Conservation (phyloP, 2,797 vertebrate genomes). For the Eulemur albifrons region DNA sequence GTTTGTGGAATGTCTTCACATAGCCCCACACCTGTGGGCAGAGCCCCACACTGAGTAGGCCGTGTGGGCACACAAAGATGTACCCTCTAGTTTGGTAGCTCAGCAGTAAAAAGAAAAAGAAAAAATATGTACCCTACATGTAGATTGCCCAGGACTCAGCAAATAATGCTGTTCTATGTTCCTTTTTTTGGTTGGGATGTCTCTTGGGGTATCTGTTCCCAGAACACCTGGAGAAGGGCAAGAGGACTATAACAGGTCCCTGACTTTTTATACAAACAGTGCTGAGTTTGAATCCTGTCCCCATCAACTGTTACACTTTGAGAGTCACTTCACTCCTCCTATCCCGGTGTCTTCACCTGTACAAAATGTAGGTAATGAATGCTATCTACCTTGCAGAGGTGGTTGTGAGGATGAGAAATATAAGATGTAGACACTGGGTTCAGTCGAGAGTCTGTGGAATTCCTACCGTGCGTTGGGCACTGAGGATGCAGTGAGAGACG, state of each 20-base stretch:
- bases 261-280: background rate
- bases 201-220: background rate
- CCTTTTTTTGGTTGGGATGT: background rate
- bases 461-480: background rate
- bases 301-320: background rate
- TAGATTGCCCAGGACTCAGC: background rate
- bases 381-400: background rate
- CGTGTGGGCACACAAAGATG: background rate
- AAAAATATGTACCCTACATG: background rate
- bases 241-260: background rate
- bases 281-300: background rate
- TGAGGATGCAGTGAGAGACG: background rate
- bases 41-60: background rate
- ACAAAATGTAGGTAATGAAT: background rate
- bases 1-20: background rate
- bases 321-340: background rate
- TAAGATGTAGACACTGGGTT: background rate
- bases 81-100: background rate
- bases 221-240: background rate
- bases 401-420: background rate
- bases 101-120: background rate
- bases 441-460: background rate
- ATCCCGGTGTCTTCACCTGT: background rate
- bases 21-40: background rate
- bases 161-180: background rate